Conservation (phyloP, 2,888 invertebrate genomes). For the Ormyrus nitidulus region DNA sequence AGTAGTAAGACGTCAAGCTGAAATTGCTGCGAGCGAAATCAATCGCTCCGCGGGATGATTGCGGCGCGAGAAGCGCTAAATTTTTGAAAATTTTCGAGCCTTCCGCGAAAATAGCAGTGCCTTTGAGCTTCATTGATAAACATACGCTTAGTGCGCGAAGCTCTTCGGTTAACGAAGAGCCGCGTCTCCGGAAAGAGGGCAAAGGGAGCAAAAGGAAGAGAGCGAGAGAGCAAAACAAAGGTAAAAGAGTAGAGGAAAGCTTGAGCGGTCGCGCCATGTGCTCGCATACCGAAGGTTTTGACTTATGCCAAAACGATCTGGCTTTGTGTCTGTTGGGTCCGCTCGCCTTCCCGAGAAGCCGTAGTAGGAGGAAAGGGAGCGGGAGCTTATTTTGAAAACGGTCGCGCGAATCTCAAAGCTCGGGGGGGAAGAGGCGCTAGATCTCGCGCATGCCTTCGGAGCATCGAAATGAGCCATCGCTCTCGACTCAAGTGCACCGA, state of each 20-base stretch:
- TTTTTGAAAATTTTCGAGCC: background rate
- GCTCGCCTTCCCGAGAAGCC: slow-evolving; percentile 51
- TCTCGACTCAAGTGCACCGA: slow-evolving; percentile 45
- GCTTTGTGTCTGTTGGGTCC: slow-evolving; percentile 69
- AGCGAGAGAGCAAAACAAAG: slow-evolving; percentile 22
- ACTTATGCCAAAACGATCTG: slow-evolving; percentile 74
- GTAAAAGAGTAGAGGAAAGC: slow-evolving; percentile 21
- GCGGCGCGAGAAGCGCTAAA: background rate
- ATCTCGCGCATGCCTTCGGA: slow-evolving; percentile 56
- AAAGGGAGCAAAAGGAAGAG: slow-evolving; percentile 47
- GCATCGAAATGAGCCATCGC: slow-evolving; percentile 72
- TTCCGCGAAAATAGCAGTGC: background rate
- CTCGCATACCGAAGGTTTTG: slow-evolving; percentile 70
- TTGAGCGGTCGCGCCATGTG: slow-evolving; percentile 61
- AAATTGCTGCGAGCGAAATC: too few species aligned
- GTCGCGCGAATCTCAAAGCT: slow-evolving; percentile 48
- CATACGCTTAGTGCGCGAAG: slow-evolving; percentile 15
- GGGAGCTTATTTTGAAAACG: slow-evolving; percentile 71
- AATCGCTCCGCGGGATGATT: background rate
- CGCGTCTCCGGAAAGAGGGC: slow-evolving; percentile 41
- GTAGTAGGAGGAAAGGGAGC: background rate
- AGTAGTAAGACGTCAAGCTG: slow-evolving; percentile 19
- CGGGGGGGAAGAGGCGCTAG: slow-evolving; percentile 56
- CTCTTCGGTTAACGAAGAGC: slow-evolving; percentile 29
- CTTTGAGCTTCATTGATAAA: slow-evolving; percentile 40